Evolutionary conservation across 2,888 invertebrate species (phyloP).

Genomic region (Catocala nupta): DNA sequence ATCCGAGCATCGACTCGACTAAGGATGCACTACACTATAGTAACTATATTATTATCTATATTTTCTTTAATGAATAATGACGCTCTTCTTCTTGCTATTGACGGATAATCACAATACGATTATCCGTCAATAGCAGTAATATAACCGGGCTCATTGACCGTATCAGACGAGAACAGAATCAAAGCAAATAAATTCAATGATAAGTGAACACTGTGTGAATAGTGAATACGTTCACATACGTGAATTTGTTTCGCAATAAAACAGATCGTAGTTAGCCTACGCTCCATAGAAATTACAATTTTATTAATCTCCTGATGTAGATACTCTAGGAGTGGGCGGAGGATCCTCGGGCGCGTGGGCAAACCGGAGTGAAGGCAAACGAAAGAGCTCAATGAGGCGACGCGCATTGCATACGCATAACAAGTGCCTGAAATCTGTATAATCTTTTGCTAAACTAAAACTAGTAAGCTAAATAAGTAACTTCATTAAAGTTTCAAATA

Average conservation of each 20-base stretch:
- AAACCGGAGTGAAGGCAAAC: slow-evolving; percentile 39
- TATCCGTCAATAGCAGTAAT: not conserved
- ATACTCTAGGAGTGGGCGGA: slow-evolving; percentile 57
- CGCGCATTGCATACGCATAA: slow-evolving; percentile 21
- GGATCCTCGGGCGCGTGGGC: slow-evolving; percentile 70
- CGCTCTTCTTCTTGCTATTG: too few species aligned
- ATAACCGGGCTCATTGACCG: slow-evolving; percentile 27
- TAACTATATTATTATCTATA: too few species aligned
- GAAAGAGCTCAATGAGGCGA: slow-evolving; percentile 30
- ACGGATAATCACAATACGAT: too few species aligned
- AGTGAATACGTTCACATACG: slow-evolving; percentile 36
- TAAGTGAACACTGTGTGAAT: slow-evolving; percentile 42
- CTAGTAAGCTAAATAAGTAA: not conserved
- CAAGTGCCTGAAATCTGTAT: slow-evolving; percentile 15
- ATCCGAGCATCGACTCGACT: not conserved
- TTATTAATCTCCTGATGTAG: slow-evolving; percentile 58
- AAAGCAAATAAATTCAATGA: slow-evolving; percentile 43
- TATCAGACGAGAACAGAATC: slow-evolving; percentile 33
- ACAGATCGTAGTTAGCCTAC: slow-evolving; percentile 52
- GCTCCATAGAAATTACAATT: slow-evolving; percentile 52
- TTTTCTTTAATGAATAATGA: too few species aligned
- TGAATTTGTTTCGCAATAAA: slow-evolving; percentile 50
- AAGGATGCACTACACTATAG: not conserved
- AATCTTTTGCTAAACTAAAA: not conserved
- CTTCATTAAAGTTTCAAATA: too few species aligned